phyloP scores from a whole-genome alignment of 37 sponge, comb jelly and placozoan species.

The Beroe forskalii region DNA sequence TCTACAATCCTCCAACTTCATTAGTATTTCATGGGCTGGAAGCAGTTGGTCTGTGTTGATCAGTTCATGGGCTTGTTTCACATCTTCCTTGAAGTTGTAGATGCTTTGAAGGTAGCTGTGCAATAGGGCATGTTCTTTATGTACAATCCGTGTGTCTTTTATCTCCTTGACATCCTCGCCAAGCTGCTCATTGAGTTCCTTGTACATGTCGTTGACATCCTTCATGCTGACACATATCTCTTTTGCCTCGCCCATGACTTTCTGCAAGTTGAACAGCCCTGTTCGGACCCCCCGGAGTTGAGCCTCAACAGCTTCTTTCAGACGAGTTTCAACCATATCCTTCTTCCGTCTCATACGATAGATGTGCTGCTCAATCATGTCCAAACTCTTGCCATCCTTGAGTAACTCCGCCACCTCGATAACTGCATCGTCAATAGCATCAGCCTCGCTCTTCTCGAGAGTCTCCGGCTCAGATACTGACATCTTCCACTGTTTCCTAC shows the following conservation, averaged over 20 bases:
- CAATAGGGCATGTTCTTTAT: neutral
- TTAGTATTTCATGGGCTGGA: neutral
- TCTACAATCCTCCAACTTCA: constrained; percentile 15
- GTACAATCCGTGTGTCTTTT: neutral
- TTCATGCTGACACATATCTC: neutral
- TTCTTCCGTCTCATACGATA: constrained; percentile 8
- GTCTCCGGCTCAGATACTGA: neutral
- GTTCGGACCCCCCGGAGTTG: constrained; percentile 6
- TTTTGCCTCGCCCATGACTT: neutral
- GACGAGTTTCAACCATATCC: neutral
- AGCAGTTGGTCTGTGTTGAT: neutral
- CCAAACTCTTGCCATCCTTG: constrained; percentile 1
- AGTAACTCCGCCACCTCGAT: neutral
- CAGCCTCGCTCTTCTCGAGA: neutral
- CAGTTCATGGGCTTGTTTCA: neutral
- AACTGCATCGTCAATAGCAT: constrained; percentile 3
- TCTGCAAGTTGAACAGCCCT: constrained; percentile 8
- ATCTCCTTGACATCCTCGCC: neutral
- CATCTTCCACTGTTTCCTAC: no score
- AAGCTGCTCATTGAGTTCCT: neutral
- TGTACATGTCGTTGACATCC: neutral
- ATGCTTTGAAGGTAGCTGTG: constrained; percentile 20
- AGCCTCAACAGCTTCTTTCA: constrained; percentile 26
- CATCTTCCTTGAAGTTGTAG: constrained; percentile 20
- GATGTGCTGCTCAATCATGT: constrained; percentile 9